phyloP scores from a whole-genome alignment of 2,113 vertebrate genomes.

The Notarius quadriscutis region DNA sequence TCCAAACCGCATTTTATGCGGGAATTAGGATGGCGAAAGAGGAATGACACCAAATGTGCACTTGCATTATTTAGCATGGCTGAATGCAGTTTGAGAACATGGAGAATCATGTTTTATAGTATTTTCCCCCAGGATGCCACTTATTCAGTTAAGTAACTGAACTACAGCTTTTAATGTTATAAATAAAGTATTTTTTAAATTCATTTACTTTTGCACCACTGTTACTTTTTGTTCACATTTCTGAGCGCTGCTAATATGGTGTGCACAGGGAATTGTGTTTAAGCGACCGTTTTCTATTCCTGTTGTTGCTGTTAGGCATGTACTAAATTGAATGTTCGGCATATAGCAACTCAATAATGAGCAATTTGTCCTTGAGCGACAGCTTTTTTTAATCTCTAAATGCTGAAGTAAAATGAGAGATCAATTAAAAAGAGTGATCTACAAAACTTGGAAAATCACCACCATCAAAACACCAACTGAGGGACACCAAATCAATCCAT shows the following conservation, averaged over 20 bases:
- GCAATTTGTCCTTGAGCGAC: background rate
- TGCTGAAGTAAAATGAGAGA: too few relatives aligned
- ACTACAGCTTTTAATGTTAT: background rate
- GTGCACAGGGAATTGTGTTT: background rate
- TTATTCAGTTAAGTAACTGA: background rate
- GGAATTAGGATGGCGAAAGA: background rate
- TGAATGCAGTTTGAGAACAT: background rate
- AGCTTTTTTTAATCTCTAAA: background rate
- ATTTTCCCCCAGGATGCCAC: background rate
- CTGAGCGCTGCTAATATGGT: background rate
- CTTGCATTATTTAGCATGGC: background rate
- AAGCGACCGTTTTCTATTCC: background rate
- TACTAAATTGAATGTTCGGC: background rate
- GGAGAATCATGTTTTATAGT: background rate
- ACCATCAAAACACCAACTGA: too few relatives aligned
- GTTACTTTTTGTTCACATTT: background rate
- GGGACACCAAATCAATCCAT: too few relatives aligned
- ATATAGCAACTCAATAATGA: background rate
- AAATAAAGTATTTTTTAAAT: background rate
- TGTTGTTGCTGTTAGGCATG: background rate
- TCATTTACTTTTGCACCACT: background rate
- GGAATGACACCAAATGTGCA: background rate
- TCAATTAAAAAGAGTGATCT: too few relatives aligned
- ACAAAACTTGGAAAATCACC: too few relatives aligned
- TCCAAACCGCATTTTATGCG: background rate